A percentile compares a stretch with the other conserved stretches of the same genome.
Evolutionary conservation across 2,113 vertebrate species (phyloP).

Genomic region (Elachura formosa): DNA sequence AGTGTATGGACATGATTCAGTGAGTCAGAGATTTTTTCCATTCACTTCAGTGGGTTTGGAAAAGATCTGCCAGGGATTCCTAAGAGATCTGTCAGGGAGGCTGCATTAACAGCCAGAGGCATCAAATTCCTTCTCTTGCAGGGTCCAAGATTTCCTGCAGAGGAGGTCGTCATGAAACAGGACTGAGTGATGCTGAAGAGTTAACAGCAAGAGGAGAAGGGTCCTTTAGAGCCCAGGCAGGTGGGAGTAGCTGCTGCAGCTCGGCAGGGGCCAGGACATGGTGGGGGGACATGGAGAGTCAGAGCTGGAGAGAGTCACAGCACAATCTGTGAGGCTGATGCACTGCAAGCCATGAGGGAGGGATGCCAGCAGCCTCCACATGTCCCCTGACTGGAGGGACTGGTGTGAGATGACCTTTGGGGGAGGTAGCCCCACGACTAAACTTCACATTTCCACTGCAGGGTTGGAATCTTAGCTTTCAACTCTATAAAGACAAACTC

Average conservation of each 20-base stretch:
- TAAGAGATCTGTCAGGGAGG: not conserved
- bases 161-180: not conserved
- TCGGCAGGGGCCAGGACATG: not conserved
- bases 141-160: not conserved
- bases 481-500: not conserved
- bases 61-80: not conserved
- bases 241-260: not conserved
- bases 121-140: not conserved
- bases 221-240: not conserved
- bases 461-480: not conserved
- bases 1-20: not conserved
- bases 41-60: not conserved
- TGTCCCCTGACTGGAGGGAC: not conserved
- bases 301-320: not conserved
- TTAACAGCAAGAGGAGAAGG: not conserved
- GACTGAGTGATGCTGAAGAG: not conserved
- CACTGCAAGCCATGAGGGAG: accelerated
- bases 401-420: not conserved
- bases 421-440: not conserved
- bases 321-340: not conserved
- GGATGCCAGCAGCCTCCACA: accelerated
- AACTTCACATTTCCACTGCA: not conserved
- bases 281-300: accelerated
- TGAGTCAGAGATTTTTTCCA: not conserved
- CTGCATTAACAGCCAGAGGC: not conserved